phyloP scores from a whole-genome alignment of 2,797 vertebrate species.

The Falco naumanni region DNA sequence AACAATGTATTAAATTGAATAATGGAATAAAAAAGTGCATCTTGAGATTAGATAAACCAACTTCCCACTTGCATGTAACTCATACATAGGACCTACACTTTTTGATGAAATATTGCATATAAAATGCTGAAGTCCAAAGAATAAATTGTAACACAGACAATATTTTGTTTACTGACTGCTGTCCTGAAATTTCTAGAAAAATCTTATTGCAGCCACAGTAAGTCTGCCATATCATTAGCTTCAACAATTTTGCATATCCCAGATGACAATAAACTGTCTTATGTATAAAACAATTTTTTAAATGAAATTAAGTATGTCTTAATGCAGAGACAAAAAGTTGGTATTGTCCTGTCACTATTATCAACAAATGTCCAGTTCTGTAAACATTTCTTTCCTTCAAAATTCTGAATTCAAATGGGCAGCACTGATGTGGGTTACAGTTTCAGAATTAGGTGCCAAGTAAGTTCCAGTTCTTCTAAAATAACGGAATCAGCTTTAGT shows the following conservation, averaged over 20 bases:
- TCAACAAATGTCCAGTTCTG: not conserved
- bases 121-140: not conserved
- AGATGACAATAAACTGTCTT: not conserved
- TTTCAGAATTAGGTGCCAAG: not conserved
- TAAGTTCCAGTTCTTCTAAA: not conserved
- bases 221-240: not conserved
- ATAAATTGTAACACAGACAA: not conserved
- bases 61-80: not conserved
- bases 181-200: not conserved
- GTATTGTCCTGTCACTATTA: not conserved
- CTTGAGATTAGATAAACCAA: slow-evolving; percentile 13
- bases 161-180: not conserved
- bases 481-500: not conserved
- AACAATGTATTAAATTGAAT: slow-evolving; percentile 41
- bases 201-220: not conserved
- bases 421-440: not conserved
- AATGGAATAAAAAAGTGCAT: slow-evolving; percentile 6
- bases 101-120: not conserved
- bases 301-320: not conserved
- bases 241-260: not conserved
- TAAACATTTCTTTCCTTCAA: not conserved
- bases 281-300: not conserved
- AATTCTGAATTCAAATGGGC: not conserved
- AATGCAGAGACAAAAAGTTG: not conserved
- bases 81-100: not conserved